These are phyloP conservation scores for Drosophila multiciliata DNA, from an alignment of 2,888 invertebrate species.

Conservation along the genomic window DNA sequence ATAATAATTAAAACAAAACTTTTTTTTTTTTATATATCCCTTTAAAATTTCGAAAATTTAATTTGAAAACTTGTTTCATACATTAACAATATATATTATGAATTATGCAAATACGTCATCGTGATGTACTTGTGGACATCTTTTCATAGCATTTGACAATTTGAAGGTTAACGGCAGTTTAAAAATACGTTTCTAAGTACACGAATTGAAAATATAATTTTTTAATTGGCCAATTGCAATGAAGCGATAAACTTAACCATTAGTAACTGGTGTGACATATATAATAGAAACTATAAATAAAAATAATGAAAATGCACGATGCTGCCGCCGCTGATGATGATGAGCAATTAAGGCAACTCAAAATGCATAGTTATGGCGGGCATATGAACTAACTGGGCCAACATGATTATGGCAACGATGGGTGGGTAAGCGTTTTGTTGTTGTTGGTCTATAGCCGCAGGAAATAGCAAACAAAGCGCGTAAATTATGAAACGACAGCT, in stretches of 20 bases:
- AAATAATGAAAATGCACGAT: constrained; percentile 49
- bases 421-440: background rate
- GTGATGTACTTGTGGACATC: constrained; percentile 1
- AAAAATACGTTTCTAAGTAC: constrained; percentile 48
- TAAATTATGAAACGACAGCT: constrained; percentile 78
- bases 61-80: constrained; percentile 1
- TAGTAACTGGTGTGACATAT: constrained; percentile 40
- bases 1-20: background rate
- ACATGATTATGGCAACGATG: constrained; percentile 46
- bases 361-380: constrained; percentile 52
- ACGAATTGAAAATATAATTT: constrained; percentile 57
- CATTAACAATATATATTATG: background rate
- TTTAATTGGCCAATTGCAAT: constrained; percentile 68
- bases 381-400: constrained; percentile 47
- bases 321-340: constrained; percentile 45
- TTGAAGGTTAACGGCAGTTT: constrained; percentile 57
- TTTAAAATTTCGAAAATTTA: constrained; percentile 4
- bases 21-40: background rate
- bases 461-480: constrained; percentile 78
- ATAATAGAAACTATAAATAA: constrained; percentile 51
- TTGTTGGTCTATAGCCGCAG: constrained; percentile 56
- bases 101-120: constrained; percentile 31
- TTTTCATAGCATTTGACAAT: constrained; percentile 6
- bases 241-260: constrained; percentile 56
- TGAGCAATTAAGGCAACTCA: constrained; percentile 69